These are phyloP conservation scores for Mya arenaria DNA, from an alignment of 1,140 invertebrate species.

Conservation along the genomic window DNA sequence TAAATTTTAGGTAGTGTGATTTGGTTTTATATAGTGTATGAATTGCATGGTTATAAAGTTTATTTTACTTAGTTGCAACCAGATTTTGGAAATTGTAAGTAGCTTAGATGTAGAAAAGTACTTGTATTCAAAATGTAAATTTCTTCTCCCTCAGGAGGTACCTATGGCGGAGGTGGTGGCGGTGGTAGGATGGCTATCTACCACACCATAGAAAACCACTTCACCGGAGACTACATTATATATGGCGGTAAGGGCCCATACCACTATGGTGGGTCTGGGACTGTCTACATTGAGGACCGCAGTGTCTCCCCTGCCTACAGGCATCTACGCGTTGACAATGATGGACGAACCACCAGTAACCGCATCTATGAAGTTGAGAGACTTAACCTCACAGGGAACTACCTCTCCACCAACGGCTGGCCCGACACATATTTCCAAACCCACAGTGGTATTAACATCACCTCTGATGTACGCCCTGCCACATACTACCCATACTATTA, in stretches of 20 bases:
- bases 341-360: slow-evolving; percentile 47
- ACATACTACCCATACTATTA: not conserved
- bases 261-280: slow-evolving; percentile 70
- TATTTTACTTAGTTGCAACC: no score
- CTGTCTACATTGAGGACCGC: slow-evolving; percentile 65
- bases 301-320: slow-evolving; percentile 43
- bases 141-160: slow-evolving; percentile 59
- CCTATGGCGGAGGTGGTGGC: slow-evolving; percentile 68
- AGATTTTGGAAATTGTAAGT: no score
- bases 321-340: slow-evolving; percentile 66
- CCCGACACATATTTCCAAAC: slow-evolving; percentile 23
- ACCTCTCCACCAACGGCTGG: not conserved
- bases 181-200: slow-evolving; percentile 73
- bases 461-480: slow-evolving; percentile 38
- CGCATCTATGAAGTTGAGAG: slow-evolving; percentile 63
- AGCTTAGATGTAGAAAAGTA: no score
- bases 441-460: slow-evolving; percentile 51
- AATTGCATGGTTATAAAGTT: no score
- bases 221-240: slow-evolving; percentile 65
- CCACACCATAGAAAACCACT: slow-evolving; percentile 66
- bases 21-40: no score
- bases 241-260: slow-evolving; percentile 64
- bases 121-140: no score
- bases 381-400: slow-evolving; percentile 55
- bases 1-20: no score